phyloP scores from a whole-genome alignment of 1,140 invertebrate genomes.

The Scaptomyza montana region DNA sequence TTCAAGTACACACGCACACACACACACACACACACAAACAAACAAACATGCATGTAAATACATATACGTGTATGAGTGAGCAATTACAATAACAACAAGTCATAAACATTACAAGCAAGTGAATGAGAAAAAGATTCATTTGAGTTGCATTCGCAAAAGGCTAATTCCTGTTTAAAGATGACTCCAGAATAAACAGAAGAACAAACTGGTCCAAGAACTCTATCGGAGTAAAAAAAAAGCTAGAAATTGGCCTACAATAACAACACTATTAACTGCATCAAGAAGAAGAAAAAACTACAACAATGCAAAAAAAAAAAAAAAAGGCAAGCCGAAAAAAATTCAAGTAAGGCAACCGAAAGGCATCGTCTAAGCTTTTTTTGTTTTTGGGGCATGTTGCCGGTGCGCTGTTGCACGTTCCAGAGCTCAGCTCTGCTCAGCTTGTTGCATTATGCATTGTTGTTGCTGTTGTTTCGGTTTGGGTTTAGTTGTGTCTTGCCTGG shows the following conservation, averaged over 20 bases:
- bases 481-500: constrained; percentile 62
- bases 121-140: constrained; percentile 32
- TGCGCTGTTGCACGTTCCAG: constrained; percentile 47
- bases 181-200: constrained; percentile 27
- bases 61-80: constrained; percentile 5
- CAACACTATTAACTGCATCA: constrained; percentile 72
- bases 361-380: constrained; percentile 37
- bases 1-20: constrained; percentile 56
- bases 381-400: constrained; percentile 41
- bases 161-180: constrained; percentile 29
- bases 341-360: constrained; percentile 26
- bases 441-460: constrained; percentile 47
- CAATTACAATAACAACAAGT: constrained; percentile 25
- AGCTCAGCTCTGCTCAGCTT: constrained; percentile 11
- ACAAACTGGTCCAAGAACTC: constrained; percentile 19
- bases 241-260: constrained; percentile 52
- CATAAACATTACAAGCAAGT: constrained; percentile 39
- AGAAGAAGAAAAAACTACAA: constrained; percentile 70
- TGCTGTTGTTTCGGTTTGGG: constrained; percentile 28
- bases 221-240: constrained; percentile 13
- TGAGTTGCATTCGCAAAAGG: constrained; percentile 29
- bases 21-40: no score
- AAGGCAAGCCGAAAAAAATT: constrained; percentile 31
- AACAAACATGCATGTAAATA: constrained; percentile 16
- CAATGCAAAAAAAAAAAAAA: constrained; percentile 55